Base-by-base conservation (phyloP, 2,888 invertebrate genomes). In the Scaptomyza cyrtandrae region DNA sequence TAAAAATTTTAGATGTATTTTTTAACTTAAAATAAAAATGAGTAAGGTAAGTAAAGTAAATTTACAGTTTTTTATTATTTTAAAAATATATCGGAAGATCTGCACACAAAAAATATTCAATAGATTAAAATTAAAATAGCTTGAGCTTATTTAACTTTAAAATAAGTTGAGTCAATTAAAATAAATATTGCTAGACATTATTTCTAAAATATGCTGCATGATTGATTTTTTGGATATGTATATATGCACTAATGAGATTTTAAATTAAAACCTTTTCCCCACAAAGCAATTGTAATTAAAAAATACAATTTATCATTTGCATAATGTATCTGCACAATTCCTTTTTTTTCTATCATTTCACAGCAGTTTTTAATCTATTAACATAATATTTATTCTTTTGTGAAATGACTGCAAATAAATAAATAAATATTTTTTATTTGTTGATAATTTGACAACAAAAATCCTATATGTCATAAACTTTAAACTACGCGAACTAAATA, bases 401-500 rank as follows among this genome's bases (percentile, higher is more conserved):
- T 39, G 27, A 33, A 35, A 35, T 31, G 16, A 16, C 16, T 41
- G 16, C 14, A 39, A 16, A 37, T 37, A n/a, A n/a, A n/a, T n/a
- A n/a, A n/a, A 11, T 24, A 37, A 37, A 54, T 16, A 39, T 35
- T 54, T 55, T 50, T 16, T 19, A 27, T 56, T 33, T n/a, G 33
- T 9, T 19, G 31, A 56, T 31, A 46, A 19, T 44, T 50, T 16
- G 24, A 24, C 35, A 7, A 37, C 39, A 19, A 37, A 46, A 49
- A 49, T 44, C 53, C 43, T 49, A 50, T 66, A 52, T 31, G 29
- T 16, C 37, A 44, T 41, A 11, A 37, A 46, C n/a, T 62, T 53
- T 37, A 31, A 48, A 49, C 29, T 6, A 24, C 3, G 3, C 58
- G 19, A 37, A 27, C 43, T 76, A 65, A 76, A 71, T 76, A 57